Conservation (phyloP, 2,797 vertebrate species). For the Melopsittacus undulatus region DNA sequence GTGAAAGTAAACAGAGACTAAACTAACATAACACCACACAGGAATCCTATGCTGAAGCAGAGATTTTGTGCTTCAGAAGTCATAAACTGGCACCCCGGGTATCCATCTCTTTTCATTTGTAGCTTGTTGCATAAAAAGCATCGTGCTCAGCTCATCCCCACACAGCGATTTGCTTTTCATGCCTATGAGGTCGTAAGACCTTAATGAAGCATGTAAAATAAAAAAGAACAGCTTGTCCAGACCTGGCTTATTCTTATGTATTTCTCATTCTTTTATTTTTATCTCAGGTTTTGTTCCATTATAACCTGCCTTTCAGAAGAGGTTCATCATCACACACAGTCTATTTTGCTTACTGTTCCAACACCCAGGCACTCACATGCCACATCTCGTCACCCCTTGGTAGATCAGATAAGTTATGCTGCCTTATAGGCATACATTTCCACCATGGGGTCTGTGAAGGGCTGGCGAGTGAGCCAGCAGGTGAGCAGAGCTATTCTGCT, state of each 20-base stretch:
- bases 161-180: not conserved
- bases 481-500: not conserved
- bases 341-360: not conserved
- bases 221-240: not conserved
- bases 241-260: not conserved
- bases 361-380: not conserved
- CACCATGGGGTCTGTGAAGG: not conserved
- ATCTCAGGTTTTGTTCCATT: rapidly evolving
- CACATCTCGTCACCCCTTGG: not conserved
- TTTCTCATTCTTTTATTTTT: not conserved
- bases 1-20: not conserved
- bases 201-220: not conserved
- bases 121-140: not conserved
- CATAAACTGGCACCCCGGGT: not conserved
- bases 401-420: not conserved
- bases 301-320: not conserved
- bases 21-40: not conserved
- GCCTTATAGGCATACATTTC: not conserved
- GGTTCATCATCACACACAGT: rapidly evolving
- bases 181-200: rapidly evolving
- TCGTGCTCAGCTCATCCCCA: not conserved
- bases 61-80: not conserved
- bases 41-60: not conserved
- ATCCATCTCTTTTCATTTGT: not conserved
- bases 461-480: not conserved